Evolutionary conservation across 2,797 vertebrate genomes (phyloP).

Genomic region (Xyrichtys novacula): DNA sequence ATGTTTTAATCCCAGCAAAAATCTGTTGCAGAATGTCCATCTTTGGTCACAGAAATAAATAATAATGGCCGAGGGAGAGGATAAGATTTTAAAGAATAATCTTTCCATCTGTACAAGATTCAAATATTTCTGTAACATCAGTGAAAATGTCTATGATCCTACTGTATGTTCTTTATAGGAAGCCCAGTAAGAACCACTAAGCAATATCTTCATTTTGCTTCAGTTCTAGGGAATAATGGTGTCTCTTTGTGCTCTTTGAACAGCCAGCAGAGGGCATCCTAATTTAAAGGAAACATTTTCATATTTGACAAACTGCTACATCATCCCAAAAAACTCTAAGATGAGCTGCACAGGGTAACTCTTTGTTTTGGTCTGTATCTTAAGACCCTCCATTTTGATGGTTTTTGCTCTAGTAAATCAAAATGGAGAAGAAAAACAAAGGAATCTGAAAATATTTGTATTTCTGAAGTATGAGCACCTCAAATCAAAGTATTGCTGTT

Average conservation of each 20-base stretch:
- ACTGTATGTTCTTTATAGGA: too few relatives aligned
- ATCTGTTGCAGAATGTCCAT: constrained; percentile 46
- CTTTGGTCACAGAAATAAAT: constrained; percentile 7
- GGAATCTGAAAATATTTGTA: neutral
- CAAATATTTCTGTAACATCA: constrained; percentile 2
- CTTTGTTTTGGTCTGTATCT: neutral
- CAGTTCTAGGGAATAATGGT: too few relatives aligned
- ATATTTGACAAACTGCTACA: neutral
- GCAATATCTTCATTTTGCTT: neutral
- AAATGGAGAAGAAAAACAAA: neutral
- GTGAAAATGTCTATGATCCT: neutral
- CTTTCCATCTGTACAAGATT: too few relatives aligned
- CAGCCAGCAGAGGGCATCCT: constrained; percentile 67
- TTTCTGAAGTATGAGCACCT: neutral
- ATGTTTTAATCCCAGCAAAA: neutral
- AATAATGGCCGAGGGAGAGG: too few relatives aligned
- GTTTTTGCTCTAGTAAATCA: neutral
- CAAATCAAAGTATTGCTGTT: neutral
- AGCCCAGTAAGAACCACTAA: neutral
- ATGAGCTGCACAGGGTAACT: neutral
- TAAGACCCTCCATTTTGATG: neutral
- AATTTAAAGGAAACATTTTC: constrained; percentile 30
- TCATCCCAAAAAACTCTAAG: constrained; percentile 18
- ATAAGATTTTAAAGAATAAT: too few relatives aligned
- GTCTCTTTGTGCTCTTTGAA: constrained; percentile 3